Evolutionary conservation across 2,888 invertebrate genomes (phyloP).

Genomic region (Hermodice carunculata): DNA sequence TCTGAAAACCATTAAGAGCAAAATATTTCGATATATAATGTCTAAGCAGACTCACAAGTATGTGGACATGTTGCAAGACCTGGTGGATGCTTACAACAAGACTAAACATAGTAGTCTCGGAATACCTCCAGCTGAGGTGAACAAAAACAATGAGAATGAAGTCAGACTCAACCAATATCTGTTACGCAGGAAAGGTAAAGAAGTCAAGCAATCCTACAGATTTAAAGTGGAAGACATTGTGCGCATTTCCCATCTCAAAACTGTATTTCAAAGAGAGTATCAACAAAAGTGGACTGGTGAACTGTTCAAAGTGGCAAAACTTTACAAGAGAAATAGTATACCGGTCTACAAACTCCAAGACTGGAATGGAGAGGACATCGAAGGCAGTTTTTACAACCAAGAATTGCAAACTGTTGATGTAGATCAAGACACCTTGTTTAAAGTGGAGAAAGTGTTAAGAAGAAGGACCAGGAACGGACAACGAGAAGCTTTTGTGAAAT

Average conservation of each 20-base stretch:
- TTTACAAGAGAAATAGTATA: background rate
- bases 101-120: conserved; percentile 4
- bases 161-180: background rate
- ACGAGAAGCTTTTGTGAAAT: background rate
- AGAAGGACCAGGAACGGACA: background rate
- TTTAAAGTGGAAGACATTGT: conserved; percentile 11
- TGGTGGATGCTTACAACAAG: conserved; percentile 6
- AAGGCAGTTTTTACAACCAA: conserved; percentile 12
- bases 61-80: conserved; percentile 1
- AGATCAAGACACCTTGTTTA: background rate
- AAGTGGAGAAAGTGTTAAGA: background rate
- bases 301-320: background rate
- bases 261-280: conserved; percentile 5
- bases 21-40: conserved; percentile 1
- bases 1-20: conserved; percentile 3
- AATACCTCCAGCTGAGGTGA: background rate
- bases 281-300: conserved; percentile 5
- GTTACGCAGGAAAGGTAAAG: background rate
- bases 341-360: conserved; percentile 1
- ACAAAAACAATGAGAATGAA: background rate
- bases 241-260: background rate
- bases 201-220: background rate
- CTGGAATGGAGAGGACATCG: conserved; percentile 2
- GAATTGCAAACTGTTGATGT: background rate
- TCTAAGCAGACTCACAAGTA: background rate